These are phyloP conservation scores for Galbula dea DNA, from an alignment of 2,113 vertebrate species.

Conservation along the genomic window DNA sequence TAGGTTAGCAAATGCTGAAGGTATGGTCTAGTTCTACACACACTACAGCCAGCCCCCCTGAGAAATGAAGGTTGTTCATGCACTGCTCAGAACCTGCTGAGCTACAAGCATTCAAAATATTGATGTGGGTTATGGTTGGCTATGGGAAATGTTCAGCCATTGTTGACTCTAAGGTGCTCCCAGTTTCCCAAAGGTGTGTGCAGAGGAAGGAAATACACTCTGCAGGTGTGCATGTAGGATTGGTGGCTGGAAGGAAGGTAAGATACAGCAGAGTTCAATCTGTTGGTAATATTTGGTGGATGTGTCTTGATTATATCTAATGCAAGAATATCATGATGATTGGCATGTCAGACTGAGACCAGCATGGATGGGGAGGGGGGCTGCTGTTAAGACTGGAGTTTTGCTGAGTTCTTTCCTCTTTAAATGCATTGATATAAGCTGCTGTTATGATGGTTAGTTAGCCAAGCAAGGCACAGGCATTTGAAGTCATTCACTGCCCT, in stretches of 20 bases:
- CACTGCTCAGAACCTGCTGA: neutral
- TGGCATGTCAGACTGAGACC: neutral
- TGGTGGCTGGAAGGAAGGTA: neutral
- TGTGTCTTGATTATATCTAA: neutral
- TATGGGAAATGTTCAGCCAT: neutral
- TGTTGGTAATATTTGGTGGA: neutral
- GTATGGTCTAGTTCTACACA: neutral
- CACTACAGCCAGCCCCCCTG: neutral
- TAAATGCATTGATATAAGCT: neutral
- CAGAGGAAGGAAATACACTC: neutral
- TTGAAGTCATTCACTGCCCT: neutral
- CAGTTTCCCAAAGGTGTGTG: neutral
- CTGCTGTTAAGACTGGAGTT: neutral
- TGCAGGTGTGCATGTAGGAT: neutral
- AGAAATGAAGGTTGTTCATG: neutral
- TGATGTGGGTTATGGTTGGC: neutral
- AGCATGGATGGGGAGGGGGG: neutral
- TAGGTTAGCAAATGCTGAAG: neutral
- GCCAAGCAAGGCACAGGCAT: neutral
- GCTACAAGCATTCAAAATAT: neutral
- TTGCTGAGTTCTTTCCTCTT: neutral
- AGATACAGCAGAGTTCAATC: neutral
- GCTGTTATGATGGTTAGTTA: neutral
- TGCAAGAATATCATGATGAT: neutral
- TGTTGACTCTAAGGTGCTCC: accelerated